A percentile compares a stretch with the other conserved stretches of the same genome.
Conservation (phyloP, 2,113 vertebrate species). For the Grantiella picta region DNA sequence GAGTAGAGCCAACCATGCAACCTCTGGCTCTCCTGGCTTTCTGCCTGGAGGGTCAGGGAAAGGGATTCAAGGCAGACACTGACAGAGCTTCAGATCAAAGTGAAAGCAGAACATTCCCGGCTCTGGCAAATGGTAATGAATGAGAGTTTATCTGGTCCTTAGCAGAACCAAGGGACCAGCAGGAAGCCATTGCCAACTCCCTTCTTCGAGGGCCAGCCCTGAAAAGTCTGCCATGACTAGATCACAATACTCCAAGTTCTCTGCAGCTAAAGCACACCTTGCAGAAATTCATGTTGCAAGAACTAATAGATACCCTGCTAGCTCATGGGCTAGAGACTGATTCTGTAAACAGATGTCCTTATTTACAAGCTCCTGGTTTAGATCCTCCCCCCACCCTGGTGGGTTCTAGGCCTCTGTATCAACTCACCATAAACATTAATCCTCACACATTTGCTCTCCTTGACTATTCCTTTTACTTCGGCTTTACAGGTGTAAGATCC, state of each 20-base stretch:
- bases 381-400: rapidly evolving
- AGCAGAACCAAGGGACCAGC: neutral
- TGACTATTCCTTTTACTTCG: constrained; percentile 61
- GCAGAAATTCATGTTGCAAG: neutral
- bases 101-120: neutral
- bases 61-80: neutral
- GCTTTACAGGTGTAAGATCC: constrained; percentile 59
- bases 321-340: neutral
- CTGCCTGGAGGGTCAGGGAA: neutral
- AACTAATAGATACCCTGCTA: neutral
- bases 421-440: constrained; percentile 67
- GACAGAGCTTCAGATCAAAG: neutral
- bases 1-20: neutral
- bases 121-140: neutral
- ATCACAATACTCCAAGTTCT: neutral
- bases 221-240: neutral
- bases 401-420: neutral
- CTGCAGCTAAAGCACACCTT: neutral
- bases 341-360: neutral
- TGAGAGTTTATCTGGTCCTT: neutral
- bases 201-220: neutral
- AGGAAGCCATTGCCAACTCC: neutral
- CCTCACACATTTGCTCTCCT: constrained; percentile 44
- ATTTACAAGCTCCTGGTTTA: neutral
- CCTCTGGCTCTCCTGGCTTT: neutral